Conservation (phyloP, 2,888 invertebrate genomes). For the Lepidocyrtoides sp. region DNA sequence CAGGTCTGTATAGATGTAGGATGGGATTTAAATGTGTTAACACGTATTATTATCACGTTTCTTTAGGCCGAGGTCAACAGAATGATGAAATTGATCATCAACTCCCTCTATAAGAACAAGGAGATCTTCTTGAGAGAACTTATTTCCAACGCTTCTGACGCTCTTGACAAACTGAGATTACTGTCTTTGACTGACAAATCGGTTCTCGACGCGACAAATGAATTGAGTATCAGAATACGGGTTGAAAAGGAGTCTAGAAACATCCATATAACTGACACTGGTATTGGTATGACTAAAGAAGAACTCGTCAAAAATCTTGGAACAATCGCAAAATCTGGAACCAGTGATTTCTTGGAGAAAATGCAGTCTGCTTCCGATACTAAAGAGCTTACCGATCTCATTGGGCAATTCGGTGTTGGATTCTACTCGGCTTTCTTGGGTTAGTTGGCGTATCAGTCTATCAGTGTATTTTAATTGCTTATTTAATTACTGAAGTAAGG, state of each 20-base stretch:
- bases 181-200: constrained; percentile 95
- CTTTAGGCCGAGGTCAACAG: constrained; percentile 99
- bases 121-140: constrained; percentile 99
- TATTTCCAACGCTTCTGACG: constrained; percentile 99
- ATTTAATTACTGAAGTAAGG: no score
- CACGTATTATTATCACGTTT: not conserved
- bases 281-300: constrained; percentile 98
- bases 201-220: constrained; percentile 92
- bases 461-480: no score
- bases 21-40: no score
- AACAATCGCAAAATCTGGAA: constrained; percentile 99
- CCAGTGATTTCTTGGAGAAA: constrained; percentile 97
- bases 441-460: no score
- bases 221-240: constrained; percentile 96
- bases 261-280: constrained; percentile 98
- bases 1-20: no score
- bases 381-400: constrained; percentile 97
- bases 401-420: constrained; percentile 99
- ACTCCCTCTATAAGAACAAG: constrained; percentile 99
- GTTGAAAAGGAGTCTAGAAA: constrained; percentile 96
- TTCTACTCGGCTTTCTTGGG: constrained; percentile 98
- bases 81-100: constrained; percentile 99
- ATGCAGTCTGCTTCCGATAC: constrained; percentile 90
- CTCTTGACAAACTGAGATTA: constrained; percentile 98
- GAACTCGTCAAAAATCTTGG: constrained; percentile 98